A percentile compares a stretch with the other conserved stretches of the same genome.
phyloP scores from a whole-genome alignment of 2,888 invertebrate genomes.

The Chorisops tibialis region DNA sequence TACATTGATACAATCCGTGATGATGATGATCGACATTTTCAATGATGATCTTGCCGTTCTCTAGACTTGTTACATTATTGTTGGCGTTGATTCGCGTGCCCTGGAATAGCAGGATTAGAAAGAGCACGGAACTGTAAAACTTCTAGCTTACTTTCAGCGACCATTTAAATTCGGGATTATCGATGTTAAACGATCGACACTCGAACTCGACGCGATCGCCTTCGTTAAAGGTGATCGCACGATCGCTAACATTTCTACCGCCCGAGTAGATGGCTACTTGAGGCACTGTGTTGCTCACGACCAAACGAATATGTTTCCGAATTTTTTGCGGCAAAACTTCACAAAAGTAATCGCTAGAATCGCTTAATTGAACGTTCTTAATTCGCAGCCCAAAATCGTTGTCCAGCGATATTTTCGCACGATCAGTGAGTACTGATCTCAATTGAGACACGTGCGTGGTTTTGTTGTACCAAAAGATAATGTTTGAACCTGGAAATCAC shows the following conservation, averaged over 20 bases:
- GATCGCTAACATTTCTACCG: conserved; percentile 45
- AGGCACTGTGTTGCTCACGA: conserved; percentile 36
- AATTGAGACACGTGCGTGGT: conserved; percentile 39
- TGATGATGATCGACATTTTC: conserved; percentile 43
- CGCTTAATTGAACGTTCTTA: conserved; percentile 38
- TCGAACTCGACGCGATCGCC: conserved; percentile 45
- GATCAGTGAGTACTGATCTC: conserved; percentile 36
- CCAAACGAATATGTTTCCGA: conserved; percentile 39
- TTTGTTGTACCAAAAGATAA: conserved; percentile 45
- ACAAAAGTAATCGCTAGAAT: conserved; percentile 44
- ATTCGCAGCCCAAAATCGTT: conserved; percentile 44
- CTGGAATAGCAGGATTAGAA: not conserved
- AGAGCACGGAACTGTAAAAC: too few species aligned
- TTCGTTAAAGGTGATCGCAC: conserved; percentile 45
- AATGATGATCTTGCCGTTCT: conserved; percentile 39
- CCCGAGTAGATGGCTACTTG: conserved; percentile 43
- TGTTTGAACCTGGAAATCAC: conserved; percentile 41
- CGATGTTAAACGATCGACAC: conserved; percentile 41
- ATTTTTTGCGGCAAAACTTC: conserved; percentile 42
- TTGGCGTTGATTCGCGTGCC: not conserved
- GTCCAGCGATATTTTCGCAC: conserved; percentile 38
- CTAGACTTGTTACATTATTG: conserved; percentile 7
- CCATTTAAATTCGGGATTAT: conserved; percentile 42
- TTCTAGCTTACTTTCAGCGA: conserved; percentile 45
- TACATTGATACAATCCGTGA: conserved; percentile 46